Evolutionary conservation across 2,113 vertebrate species (phyloP), one percentile per base, ranked within the genome.

Genomic region (Engraulis encrasicolus): DNA sequence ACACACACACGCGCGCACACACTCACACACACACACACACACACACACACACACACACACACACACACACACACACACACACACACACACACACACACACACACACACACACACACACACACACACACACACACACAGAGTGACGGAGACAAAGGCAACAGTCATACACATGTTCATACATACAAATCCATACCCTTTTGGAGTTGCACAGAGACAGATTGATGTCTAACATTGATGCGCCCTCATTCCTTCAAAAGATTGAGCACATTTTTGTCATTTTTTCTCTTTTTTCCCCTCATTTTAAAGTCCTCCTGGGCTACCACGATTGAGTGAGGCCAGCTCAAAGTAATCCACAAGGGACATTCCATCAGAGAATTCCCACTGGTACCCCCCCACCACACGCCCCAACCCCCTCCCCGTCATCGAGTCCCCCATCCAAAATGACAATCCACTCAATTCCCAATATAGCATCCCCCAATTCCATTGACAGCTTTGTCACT

Each of bases 391-490:
- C n/a, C n/a, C n/a, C n/a, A n/a, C n/a, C n/a, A n/a, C n/a, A n/a
- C n/a, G n/a, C n/a, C n/a, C n/a, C n/a, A n/a, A n/a, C n/a, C n/a
- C n/a, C n/a, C n/a, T n/a, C n/a, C n/a, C n/a, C n/a, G n/a, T n/a
- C n/a, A n/a, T 81, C 71, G 45, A 82, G 37, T 71, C 50, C 83
- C 85, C 66, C 81, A n/a, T 91, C 88, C 81, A 71, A 81, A 80
- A 83, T 88, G 87, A 91, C 82, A 79, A 54, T 87, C 49, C 81
- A 81, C 85, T 94, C 88, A 83, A 91, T 93, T 90, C 83, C n/a
- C 83, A 84, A 79, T 87, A 91, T 83, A 83, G 83, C 77, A 79
- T 88, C 85, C n/a, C 86, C 48, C 86, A 81, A 85, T 81, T 80
- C 81, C 84, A 91, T 89, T 50, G 91, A 92, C 88, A 90, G 79